Percentiles rank a stretch among this genome's conserved stretches.
phyloP scores from a whole-genome alignment of 2,888 invertebrate genomes.

The Mythimna ferrago region DNA sequence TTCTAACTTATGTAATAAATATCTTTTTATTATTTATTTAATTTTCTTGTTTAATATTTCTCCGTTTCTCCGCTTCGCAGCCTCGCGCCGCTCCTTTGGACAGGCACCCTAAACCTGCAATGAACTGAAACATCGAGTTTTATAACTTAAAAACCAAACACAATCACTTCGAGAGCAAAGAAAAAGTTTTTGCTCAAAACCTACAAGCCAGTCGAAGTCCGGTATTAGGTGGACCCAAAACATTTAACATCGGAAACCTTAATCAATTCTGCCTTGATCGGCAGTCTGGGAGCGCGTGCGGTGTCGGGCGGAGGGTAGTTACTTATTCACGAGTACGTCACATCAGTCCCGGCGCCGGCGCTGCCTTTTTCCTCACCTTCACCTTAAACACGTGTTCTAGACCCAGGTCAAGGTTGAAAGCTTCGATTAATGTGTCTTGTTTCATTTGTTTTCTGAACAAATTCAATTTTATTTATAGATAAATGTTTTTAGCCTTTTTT shows the following conservation, averaged over 20 bases:
- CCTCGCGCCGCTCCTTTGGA: no score
- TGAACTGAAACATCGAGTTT: neutral
- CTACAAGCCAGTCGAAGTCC: constrained; percentile 3
- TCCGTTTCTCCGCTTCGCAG: no score
- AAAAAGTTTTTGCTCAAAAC: constrained; percentile 15
- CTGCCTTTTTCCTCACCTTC: constrained; percentile 39
- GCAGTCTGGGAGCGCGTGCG: constrained; percentile 10
- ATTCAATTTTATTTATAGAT: constrained; percentile 7
- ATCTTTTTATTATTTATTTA: no score
- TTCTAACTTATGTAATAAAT: no score
- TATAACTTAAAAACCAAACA: neutral
- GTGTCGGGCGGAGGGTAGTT: constrained; percentile 25
- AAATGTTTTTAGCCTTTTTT: neutral
- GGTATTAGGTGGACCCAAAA: constrained; percentile 39
- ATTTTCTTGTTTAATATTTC: no score
- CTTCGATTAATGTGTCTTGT: constrained; percentile 26
- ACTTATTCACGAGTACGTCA: constrained; percentile 55
- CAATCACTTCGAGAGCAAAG: neutral
- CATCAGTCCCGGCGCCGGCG: constrained; percentile 30
- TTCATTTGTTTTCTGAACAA: constrained; percentile 14
- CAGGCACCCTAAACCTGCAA: neutral
- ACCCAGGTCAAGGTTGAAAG: constrained; percentile 43
- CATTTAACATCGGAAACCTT: constrained; percentile 53
- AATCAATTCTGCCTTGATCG: constrained; percentile 51
- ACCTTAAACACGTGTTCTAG: constrained; percentile 33